These are phyloP conservation scores for Hypotaenidia okinawae DNA, from an alignment of 2,797 vertebrate genomes.

Conservation along the genomic window DNA sequence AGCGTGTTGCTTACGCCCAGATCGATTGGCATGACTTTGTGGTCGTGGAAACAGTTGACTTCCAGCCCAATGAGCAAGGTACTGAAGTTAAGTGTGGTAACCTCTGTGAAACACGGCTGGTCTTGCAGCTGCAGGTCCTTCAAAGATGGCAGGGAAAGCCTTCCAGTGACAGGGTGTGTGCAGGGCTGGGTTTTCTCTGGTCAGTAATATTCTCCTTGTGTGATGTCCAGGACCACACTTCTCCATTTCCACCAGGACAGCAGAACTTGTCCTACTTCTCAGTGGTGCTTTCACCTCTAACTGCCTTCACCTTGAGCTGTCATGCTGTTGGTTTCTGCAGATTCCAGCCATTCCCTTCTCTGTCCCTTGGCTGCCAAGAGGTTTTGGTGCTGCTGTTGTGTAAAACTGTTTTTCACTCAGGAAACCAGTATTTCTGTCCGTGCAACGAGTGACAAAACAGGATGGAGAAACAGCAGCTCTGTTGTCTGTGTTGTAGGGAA, in stretches of 20 bases:
- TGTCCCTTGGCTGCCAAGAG: not conserved
- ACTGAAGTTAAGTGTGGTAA: not conserved
- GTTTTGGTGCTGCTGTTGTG: not conserved
- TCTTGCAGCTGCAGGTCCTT: not conserved
- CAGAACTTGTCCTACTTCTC: not conserved
- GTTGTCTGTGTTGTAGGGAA: constrained; percentile 81
- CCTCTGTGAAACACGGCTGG: not conserved
- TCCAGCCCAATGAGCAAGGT: constrained; percentile 98
- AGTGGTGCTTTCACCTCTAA: not conserved
- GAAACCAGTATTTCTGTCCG: not conserved
- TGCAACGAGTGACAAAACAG: not conserved
- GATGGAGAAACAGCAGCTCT: not conserved
- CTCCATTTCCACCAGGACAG: not conserved
- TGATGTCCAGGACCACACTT: not conserved
- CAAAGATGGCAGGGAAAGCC: not conserved
- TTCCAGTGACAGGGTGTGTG: not conserved
- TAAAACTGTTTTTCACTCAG: not conserved
- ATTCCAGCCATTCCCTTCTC: not conserved
- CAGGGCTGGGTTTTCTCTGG: not conserved
- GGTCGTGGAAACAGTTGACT: constrained; percentile 97
- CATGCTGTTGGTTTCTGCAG: not conserved
- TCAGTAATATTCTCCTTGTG: not conserved
- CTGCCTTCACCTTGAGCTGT: not conserved
- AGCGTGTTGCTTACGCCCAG: constrained; percentile 96
- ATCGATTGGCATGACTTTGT: constrained; percentile 99